Conservation (phyloP, 1,140 invertebrate genomes). For the Tachypleus tridentatus region DNA sequence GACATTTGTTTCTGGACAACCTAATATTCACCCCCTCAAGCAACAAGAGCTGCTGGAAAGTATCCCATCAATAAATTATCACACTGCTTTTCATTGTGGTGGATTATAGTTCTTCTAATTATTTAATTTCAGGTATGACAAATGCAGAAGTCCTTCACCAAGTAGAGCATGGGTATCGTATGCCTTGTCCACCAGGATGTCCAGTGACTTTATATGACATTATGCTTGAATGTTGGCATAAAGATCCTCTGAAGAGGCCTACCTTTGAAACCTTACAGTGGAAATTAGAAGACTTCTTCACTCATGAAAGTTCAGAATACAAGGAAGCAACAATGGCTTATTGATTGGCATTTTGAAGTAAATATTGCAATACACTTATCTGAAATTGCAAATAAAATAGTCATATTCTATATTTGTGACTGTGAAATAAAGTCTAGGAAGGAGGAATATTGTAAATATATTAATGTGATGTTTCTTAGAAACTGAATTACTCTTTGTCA, state of each 20-base stretch:
- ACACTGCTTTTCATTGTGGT: too few relatives aligned
- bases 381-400: too few relatives aligned
- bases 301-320: constrained; percentile 95
- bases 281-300: constrained; percentile 99
- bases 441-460: too few relatives aligned
- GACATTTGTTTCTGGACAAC: too few relatives aligned
- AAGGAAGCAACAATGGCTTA: constrained; percentile 77
- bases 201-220: constrained; percentile 88
- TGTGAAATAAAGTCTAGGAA: too few relatives aligned
- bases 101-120: not conserved
- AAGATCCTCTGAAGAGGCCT: constrained; percentile 93
- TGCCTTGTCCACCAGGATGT: constrained; percentile 92
- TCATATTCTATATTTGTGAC: too few relatives aligned
- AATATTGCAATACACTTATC: too few relatives aligned
- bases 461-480: too few relatives aligned
- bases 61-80: too few relatives aligned
- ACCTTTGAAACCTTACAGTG: constrained; percentile 99
- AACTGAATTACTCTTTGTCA: too few relatives aligned
- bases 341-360: not conserved
- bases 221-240: constrained; percentile 99
- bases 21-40: too few relatives aligned
- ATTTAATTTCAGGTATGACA: constrained; percentile 71
- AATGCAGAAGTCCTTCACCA: constrained; percentile 98
- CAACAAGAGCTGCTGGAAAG: too few relatives aligned
- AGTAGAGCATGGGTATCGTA: constrained; percentile 97